Base-by-base conservation (phyloP, 2,113 vertebrate genomes). In the Clupea harengus region DNA sequence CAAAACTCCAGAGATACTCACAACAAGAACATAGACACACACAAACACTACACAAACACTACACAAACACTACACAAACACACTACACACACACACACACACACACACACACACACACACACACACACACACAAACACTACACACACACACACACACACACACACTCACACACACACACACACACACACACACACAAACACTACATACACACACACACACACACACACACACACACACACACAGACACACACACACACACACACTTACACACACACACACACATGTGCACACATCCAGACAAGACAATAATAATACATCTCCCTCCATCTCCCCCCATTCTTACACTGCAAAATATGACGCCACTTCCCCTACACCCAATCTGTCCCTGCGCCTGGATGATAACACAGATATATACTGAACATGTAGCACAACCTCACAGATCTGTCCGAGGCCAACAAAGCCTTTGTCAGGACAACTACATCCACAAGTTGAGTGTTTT, bases 51-150 rank as follows among this genome's bases (percentile, higher is more conserved):
- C 39, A 39, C 22, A 64, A 1, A 64, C 22, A 22, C 18, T n/a
- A n/a, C n/a, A n/a, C n/a, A n/a, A n/a, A n/a, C n/a, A n/a, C n/a
- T 50, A 83, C 39, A 84, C 83, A 84, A 57, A 84, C 57, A 67
- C 18, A 25, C 44, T n/a, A n/a, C n/a, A n/a, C n/a, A 45, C 0
- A 15, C 82, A 83, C 28, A 18, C 52, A 83, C 47, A 60, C 5
- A 57, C 17, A 83, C 25, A 60, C 25, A 28, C n/a, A n/a, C n/a
- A n/a, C n/a, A n/a, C n/a, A n/a, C n/a, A n/a, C n/a, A 15, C 82
- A 83, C 28, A 18, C 52, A 83, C 47, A 60, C 6, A 57, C 17
- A 83, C 25, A 60, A 1, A 39, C 39, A 39, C 22, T n/a, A 64
- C 22, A 64, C 22, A 22, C 18, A 64, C 22, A 64, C 18, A 64